Percentiles rank a stretch among this genome's conserved stretches.
phyloP scores from a whole-genome alignment of 2,888 invertebrate species.

The Strigamia transsilvanica region DNA sequence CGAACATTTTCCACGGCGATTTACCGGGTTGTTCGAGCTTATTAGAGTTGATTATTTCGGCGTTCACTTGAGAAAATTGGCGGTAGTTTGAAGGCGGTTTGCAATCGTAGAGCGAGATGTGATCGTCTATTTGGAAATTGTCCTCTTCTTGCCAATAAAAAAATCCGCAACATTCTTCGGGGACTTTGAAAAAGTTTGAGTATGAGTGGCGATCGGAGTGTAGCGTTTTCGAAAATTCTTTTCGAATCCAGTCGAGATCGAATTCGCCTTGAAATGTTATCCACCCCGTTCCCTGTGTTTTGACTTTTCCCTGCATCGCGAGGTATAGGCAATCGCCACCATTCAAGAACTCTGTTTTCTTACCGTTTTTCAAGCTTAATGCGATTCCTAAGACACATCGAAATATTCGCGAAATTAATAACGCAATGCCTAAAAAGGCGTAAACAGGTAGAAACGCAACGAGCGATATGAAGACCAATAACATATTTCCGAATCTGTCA shows the following conservation, averaged over 20 bases:
- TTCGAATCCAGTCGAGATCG: background rate
- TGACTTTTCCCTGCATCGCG: background rate
- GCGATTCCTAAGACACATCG: background rate
- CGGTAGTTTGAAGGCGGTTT: background rate
- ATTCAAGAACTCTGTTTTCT: background rate
- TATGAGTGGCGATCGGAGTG: background rate
- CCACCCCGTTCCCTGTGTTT: no score
- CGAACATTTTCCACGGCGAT: background rate
- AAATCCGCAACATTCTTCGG: background rate
- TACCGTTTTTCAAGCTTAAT: background rate
- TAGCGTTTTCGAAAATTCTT: background rate
- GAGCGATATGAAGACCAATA: background rate
- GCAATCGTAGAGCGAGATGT: background rate
- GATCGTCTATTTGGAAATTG: background rate
- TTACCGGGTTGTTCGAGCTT: background rate
- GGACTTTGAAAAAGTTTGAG: background rate
- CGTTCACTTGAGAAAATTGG: background rate
- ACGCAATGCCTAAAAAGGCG: background rate
- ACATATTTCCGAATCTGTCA: background rate
- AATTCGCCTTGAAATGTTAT: background rate
- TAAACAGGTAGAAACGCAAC: background rate
- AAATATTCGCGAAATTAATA: background rate
- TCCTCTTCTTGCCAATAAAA: background rate
- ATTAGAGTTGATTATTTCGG: background rate
- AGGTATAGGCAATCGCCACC: background rate